Conservation (phyloP, 2,888 invertebrate genomes). For the Hirtodrosophila histrioides region DNA sequence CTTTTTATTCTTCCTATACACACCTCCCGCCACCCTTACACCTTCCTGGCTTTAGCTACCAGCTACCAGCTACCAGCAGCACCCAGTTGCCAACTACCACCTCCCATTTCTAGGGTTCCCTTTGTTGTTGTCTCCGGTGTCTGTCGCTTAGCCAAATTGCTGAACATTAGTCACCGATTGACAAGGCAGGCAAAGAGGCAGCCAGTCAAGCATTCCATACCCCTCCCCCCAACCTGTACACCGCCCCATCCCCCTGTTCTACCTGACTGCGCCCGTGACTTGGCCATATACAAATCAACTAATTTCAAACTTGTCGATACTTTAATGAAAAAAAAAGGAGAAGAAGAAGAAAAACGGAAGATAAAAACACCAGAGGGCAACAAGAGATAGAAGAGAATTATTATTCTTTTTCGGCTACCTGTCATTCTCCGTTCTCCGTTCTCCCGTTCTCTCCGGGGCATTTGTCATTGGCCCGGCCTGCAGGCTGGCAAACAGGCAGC, state of each 20-base stretch:
- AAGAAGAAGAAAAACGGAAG: constrained; percentile 15
- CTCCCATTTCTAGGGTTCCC: constrained; percentile 7
- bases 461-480: constrained; percentile 62
- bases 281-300: constrained; percentile 68
- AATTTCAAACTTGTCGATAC: constrained; percentile 71
- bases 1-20: constrained; percentile 6
- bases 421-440: background rate
- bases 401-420: constrained; percentile 26
- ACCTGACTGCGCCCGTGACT: constrained; percentile 37
- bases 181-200: constrained; percentile 62
- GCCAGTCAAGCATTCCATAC: constrained; percentile 57
- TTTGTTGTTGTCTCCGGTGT: constrained; percentile 65
- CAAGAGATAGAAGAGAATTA: constrained; percentile 17
- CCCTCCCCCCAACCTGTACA: constrained; percentile 11
- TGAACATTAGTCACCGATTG: constrained; percentile 80
- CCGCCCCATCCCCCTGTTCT: constrained; percentile 16
- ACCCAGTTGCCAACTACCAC: background rate
- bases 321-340: constrained; percentile 57
- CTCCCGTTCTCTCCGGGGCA: constrained; percentile 33
- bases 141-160: constrained; percentile 80
- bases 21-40: too few species aligned
- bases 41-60: too few species aligned
- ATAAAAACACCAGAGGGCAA: constrained; percentile 20
- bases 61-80: too few species aligned
- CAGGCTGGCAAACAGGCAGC: constrained; percentile 28